Percentiles rank a stretch among this genome's conserved stretches.
Evolutionary conservation across 2,888 invertebrate genomes (phyloP).

Genomic region (Dorcus parallelipipedus): DNA sequence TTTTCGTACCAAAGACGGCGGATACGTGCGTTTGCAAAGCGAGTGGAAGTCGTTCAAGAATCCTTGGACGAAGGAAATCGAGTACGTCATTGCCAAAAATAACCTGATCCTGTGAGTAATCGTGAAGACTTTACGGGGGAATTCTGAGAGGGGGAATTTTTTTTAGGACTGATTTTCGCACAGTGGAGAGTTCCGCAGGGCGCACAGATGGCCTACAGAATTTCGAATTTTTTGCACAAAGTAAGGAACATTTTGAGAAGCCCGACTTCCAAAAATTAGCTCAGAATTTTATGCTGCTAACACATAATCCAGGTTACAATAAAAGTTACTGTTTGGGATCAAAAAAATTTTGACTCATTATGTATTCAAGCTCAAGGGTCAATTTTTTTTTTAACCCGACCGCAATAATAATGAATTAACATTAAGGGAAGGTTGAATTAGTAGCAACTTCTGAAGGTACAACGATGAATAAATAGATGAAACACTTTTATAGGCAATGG

Average conservation of each 20-base stretch:
- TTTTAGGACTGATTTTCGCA: slow-evolving; percentile 49
- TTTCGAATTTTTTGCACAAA: slow-evolving; percentile 56
- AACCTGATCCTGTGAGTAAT: slow-evolving; percentile 64
- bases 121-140: not conserved
- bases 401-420: too few species aligned
- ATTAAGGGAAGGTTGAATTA: too few species aligned
- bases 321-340: too few species aligned
- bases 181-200: slow-evolving; percentile 51
- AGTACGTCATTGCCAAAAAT: slow-evolving; percentile 86
- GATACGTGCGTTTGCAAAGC: slow-evolving; percentile 71
- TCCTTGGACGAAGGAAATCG: slow-evolving; percentile 95
- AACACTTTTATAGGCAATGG: slow-evolving; percentile 47
- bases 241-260: slow-evolving; percentile 36
- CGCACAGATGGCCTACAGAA: slow-evolving; percentile 51
- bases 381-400: too few species aligned
- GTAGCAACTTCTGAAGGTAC: too few species aligned
- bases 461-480: too few species aligned
- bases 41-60: slow-evolving; percentile 88
- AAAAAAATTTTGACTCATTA: too few species aligned
- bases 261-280: too few species aligned
- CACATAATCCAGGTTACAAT: too few species aligned
- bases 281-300: too few species aligned
- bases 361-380: too few species aligned
- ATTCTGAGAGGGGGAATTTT: not conserved
- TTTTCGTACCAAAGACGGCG: slow-evolving; percentile 77